Percentiles rank a stretch among this genome's conserved stretches.
phyloP scores from a whole-genome alignment of 2,888 invertebrate genomes.

The Coremacera marginata region DNA sequence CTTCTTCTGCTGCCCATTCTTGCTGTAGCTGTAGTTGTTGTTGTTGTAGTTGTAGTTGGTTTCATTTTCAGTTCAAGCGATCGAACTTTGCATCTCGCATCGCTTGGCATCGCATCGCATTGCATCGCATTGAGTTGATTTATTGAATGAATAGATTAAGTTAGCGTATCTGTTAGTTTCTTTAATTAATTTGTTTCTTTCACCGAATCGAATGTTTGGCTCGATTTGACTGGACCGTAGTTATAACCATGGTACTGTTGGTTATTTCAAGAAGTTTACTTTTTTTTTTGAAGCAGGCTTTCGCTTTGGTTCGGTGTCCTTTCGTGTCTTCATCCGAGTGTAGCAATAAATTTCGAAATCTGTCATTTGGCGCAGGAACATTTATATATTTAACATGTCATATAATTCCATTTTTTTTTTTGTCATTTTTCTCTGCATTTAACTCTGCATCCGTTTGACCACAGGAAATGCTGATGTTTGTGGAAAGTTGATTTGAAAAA shows the following conservation, averaged over 20 bases:
- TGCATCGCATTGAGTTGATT: constrained; percentile 59
- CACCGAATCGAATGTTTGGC: constrained; percentile 61
- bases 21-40: not conserved
- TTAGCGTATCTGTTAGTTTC: constrained; percentile 65
- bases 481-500: not conserved
- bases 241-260: constrained; percentile 18
- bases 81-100: constrained; percentile 10
- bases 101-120: constrained; percentile 1
- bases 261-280: not conserved
- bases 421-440: constrained; percentile 6
- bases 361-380: constrained; percentile 44
- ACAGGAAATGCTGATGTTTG: constrained; percentile 6
- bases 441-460: not conserved
- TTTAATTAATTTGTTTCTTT: constrained; percentile 67
- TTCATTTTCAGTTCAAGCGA: constrained; percentile 8
- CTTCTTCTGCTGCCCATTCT: not conserved
- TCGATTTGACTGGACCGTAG: not conserved
- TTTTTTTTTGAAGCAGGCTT: constrained; percentile 16
- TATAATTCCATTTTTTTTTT: constrained; percentile 31
- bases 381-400: constrained; percentile 48
- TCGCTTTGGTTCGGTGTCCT: constrained; percentile 22
- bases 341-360: constrained; percentile 44
- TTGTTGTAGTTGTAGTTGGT: not conserved
- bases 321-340: constrained; percentile 26
- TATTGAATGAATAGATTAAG: constrained; percentile 65